A percentile compares a stretch with the other conserved stretches of the same genome.
These are phyloP conservation scores for Brachionus plicatilis DNA, from an alignment of 1,140 invertebrate species.

Conservation along the genomic window DNA sequence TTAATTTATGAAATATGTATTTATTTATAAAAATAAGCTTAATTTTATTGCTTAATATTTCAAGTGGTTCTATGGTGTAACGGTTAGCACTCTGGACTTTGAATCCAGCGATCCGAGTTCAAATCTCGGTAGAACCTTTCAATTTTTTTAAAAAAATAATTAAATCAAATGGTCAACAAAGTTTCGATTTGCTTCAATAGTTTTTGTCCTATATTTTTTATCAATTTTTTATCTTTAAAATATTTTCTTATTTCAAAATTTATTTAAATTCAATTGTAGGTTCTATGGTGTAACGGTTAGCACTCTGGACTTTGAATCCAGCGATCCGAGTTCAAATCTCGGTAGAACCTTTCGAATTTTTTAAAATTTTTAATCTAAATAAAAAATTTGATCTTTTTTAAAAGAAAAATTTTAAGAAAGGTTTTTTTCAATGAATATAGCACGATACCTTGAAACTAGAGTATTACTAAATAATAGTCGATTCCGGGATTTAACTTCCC, in stretches of 20 bases:
- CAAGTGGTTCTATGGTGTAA: conserved; percentile 27
- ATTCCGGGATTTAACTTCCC: no score
- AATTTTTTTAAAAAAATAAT: background rate
- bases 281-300: conserved; percentile 26
- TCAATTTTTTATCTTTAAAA: background rate
- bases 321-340: conserved; percentile 32
- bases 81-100: conserved; percentile 37
- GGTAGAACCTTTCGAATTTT: conserved; percentile 16
- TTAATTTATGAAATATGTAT: no score
- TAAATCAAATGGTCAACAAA: background rate
- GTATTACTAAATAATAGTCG: no score
- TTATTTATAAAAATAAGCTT: no score
- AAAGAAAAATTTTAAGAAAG: background rate
- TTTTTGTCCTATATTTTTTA: background rate
- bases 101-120: conserved; percentile 36
- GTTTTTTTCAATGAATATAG: no score
- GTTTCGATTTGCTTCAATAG: background rate
- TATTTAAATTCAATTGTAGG: background rate
- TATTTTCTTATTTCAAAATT: background rate
- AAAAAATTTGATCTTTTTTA: no score
- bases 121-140: conserved; percentile 35
- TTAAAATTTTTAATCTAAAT: background rate
- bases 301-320: conserved; percentile 35
- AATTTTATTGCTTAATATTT: background rate
- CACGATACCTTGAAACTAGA: no score